Conservation (phyloP, 2,888 invertebrate genomes). For the Chaitophorus viminalis region DNA sequence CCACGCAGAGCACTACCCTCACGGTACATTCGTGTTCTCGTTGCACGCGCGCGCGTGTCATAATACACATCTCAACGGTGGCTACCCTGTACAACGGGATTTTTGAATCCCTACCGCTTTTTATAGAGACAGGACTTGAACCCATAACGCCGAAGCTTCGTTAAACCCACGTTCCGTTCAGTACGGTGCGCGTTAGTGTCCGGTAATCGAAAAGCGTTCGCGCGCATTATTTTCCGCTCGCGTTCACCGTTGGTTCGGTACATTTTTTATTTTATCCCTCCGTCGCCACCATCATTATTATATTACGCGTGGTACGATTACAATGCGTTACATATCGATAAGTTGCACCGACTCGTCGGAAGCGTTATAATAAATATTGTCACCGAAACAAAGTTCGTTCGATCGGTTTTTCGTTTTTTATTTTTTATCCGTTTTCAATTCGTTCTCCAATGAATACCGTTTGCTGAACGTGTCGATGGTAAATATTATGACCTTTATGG, state of each 20-base stretch:
- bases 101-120: slow-evolving; percentile 50
- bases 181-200: slow-evolving; percentile 27
- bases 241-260: not conserved
- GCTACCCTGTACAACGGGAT: slow-evolving; percentile 30
- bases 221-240: not conserved
- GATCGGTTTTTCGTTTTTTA: no score
- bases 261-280: not conserved
- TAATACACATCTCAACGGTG: not conserved
- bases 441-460: no score
- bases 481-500: no score
- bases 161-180: slow-evolving; percentile 20
- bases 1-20: no score
- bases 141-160: not conserved
- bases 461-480: no score
- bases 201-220: not conserved
- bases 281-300: not conserved
- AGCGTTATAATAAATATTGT: not conserved
- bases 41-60: not conserved
- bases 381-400: no score
- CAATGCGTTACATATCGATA: no score
- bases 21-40: no score
- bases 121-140: not conserved
- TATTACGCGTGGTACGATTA: no score
- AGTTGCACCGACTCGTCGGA: not conserved
- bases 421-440: no score